A percentile compares a stretch with the other conserved stretches of the same genome.
Conservation (phyloP, 1,140 invertebrate genomes). For the Lutraria rhynchaena region DNA sequence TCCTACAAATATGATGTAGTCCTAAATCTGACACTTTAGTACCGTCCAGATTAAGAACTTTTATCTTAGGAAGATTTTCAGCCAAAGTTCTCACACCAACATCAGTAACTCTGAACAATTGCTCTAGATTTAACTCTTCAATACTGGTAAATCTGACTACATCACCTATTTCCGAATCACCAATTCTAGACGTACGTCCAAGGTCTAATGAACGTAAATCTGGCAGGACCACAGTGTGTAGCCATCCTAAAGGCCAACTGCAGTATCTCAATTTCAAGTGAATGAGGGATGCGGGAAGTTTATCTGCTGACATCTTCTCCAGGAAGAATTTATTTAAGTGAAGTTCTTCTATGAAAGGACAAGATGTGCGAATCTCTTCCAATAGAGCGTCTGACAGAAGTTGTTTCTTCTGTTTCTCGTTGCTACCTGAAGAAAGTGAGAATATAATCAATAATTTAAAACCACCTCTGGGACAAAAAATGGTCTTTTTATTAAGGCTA, state of each 20-base stretch:
- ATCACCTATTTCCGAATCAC: slow-evolving; percentile 19
- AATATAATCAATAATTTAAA: background rate
- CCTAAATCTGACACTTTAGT: slow-evolving; percentile 36
- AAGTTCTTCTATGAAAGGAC: slow-evolving; percentile 47
- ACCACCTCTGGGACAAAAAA: background rate
- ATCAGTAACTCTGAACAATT: slow-evolving; percentile 43
- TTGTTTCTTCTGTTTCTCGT: slow-evolving; percentile 32
- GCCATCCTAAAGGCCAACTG: slow-evolving; percentile 46
- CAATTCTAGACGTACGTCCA: slow-evolving; percentile 7
- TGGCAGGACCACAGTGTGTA: slow-evolving; percentile 28
- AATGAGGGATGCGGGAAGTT: slow-evolving; percentile 25
- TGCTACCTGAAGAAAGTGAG: background rate
- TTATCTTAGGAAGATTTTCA: slow-evolving; percentile 37
- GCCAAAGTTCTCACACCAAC: slow-evolving; percentile 18
- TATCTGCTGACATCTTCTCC: slow-evolving; percentile 9
- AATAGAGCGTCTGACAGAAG: slow-evolving; percentile 43
- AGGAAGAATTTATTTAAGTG: slow-evolving; percentile 28
- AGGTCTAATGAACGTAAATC: slow-evolving; percentile 28
- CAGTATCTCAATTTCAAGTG: slow-evolving; percentile 25
- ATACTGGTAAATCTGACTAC: slow-evolving; percentile 26
- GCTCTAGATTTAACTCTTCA: slow-evolving; percentile 41
- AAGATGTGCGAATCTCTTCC: slow-evolving; percentile 42
- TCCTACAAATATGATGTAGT: slow-evolving; percentile 43
- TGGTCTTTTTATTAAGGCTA: too few relatives aligned
- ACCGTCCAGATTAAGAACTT: background rate